phyloP scores from a whole-genome alignment of 2,888 invertebrate species.

The Amaurobius ferox region DNA sequence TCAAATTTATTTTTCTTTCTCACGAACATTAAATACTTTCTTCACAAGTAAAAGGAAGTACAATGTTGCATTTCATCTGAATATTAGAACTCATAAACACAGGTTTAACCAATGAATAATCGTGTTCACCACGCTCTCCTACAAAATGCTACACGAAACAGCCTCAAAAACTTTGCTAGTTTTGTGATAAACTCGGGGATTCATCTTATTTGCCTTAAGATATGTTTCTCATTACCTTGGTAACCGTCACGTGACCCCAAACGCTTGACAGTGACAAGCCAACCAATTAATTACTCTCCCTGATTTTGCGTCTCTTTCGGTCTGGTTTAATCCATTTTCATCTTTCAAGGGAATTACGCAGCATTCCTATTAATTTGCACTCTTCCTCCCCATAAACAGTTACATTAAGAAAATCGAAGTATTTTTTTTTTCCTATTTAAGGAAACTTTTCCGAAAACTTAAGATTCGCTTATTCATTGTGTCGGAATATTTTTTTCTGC shows the following conservation, averaged over 20 bases:
- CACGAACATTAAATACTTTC: no score
- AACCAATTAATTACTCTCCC: conserved; percentile 19
- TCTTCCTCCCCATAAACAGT: conserved; percentile 18
- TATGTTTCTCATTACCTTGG: not conserved
- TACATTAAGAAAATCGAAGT: conserved; percentile 1
- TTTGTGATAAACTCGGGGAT: conserved; percentile 1
- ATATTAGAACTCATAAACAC: no score
- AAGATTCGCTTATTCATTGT: conserved; percentile 19
- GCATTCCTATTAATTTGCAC: conserved; percentile 18
- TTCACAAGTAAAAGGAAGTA: no score
- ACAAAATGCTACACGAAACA: no score
- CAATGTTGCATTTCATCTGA: no score
- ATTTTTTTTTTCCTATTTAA: not conserved
- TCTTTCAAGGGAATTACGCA: conserved; percentile 9
- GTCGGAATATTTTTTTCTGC: not conserved
- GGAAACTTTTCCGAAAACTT: conserved; percentile 13
- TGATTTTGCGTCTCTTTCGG: conserved; percentile 5
- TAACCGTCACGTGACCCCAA: not conserved
- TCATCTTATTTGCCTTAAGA: not conserved
- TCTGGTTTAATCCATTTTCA: conserved; percentile 17
- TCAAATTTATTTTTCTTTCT: no score
- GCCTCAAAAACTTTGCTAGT: not conserved
- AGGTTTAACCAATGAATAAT: no score
- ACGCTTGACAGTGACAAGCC: conserved; percentile 18
- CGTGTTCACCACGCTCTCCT: no score